Percentiles rank a stretch among this genome's conserved stretches.
phyloP scores from a whole-genome alignment of 2,113 vertebrate genomes.

The Haliaeetus leucogaster region DNA sequence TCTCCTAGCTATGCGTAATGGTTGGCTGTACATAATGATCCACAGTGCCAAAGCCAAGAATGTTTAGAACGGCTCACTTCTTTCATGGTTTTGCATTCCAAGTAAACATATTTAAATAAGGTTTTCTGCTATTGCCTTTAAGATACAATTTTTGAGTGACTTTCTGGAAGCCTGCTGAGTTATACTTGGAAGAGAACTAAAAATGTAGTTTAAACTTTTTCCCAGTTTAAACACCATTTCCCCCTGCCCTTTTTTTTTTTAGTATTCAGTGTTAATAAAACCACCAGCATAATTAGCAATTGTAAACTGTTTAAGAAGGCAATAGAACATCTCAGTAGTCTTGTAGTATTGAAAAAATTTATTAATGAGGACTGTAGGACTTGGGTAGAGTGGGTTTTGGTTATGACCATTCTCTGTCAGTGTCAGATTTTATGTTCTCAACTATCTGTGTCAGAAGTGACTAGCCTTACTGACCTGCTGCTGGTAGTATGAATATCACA shows the following conservation, averaged over 20 bases:
- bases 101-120: slow-evolving; percentile 14
- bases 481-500: neutral
- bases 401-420: neutral
- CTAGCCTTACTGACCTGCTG: neutral
- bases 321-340: neutral
- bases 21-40: neutral
- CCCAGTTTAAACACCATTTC: neutral
- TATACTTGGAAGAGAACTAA: neutral
- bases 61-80: neutral
- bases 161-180: neutral
- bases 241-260: rapidly evolving
- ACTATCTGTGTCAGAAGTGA: neutral
- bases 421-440: neutral
- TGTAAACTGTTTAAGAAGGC: neutral
- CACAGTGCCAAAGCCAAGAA: neutral
- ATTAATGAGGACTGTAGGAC: neutral
- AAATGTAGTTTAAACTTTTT: neutral
- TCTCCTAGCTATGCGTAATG: neutral
- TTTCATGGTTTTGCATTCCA: slow-evolving; percentile 1
- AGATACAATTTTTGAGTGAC: neutral
- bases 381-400: neutral
- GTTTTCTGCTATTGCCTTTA: neutral
- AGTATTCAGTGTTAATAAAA: neutral
- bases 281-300: neutral
- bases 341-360: neutral